Evolutionary conservation across 2,113 vertebrate genomes (phyloP).

Genomic region (Istiophorus platypterus): DNA sequence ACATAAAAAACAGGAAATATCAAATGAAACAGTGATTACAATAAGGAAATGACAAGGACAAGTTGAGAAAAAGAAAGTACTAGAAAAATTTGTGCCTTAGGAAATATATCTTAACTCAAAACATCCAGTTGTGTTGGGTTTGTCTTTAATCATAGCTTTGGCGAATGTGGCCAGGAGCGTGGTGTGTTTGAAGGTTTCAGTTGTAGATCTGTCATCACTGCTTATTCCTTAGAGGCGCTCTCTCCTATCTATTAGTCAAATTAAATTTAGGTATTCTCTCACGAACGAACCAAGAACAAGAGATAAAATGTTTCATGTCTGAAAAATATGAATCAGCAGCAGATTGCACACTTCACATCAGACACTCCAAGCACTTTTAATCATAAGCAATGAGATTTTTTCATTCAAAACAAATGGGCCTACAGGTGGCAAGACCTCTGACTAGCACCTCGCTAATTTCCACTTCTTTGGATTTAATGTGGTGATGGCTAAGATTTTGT

Average conservation of each 20-base stretch:
- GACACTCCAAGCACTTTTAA: background rate
- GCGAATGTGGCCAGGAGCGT: background rate
- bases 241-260: background rate
- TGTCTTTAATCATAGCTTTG: too few relatives aligned
- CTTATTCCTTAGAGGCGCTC: background rate
- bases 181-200: background rate
- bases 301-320: background rate
- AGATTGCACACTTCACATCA: background rate
- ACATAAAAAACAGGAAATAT: background rate
- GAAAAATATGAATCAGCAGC: background rate
- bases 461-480: background rate
- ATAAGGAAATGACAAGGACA: background rate
- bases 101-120: background rate
- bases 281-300: background rate
- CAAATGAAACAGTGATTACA: background rate
- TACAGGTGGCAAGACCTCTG: background rate
- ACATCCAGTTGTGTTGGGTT: background rate
- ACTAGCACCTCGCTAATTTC: background rate
- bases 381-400: background rate
- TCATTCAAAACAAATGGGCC: background rate
- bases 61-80: background rate
- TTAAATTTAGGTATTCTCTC: conserved; percentile 2
- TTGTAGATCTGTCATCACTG: background rate
- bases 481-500: background rate
- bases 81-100: background rate